Percentiles rank a stretch among this genome's conserved stretches.
Evolutionary conservation across 1,140 invertebrate genomes (phyloP).

Genomic region (Drosophila ironensis): DNA sequence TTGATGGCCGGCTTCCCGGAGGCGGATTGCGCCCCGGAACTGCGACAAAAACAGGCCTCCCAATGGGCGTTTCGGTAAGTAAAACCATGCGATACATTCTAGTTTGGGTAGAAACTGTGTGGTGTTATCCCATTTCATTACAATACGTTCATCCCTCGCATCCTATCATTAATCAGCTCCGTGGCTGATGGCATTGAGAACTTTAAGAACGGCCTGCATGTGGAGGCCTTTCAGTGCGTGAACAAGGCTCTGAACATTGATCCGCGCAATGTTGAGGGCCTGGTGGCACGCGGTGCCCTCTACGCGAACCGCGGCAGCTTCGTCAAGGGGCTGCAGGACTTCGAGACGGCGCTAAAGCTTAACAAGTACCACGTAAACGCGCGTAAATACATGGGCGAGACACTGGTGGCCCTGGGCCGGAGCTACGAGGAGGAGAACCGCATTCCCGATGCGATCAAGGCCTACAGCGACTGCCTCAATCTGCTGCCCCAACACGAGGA

Average conservation of each 20-base stretch:
- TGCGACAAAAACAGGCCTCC: slow-evolving; percentile 93
- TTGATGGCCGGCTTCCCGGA: slow-evolving; percentile 88
- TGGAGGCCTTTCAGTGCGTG: slow-evolving; percentile 96
- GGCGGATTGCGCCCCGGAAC: slow-evolving; percentile 90
- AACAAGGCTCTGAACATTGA: slow-evolving; percentile 97
- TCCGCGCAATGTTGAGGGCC: slow-evolving; percentile 95
- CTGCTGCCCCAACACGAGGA: slow-evolving; percentile 93
- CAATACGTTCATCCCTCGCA: slow-evolving; percentile 13
- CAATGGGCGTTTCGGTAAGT: slow-evolving; percentile 91
- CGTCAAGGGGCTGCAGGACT: slow-evolving; percentile 96
- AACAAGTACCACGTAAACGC: slow-evolving; percentile 97
- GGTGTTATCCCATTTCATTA: slow-evolving; percentile 27
- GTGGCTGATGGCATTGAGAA: slow-evolving; percentile 96
- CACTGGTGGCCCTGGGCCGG: slow-evolving; percentile 91
- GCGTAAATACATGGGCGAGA: slow-evolving; percentile 96
- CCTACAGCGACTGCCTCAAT: slow-evolving; percentile 90
- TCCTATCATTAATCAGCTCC: slow-evolving; percentile 83
- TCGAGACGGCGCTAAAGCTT: slow-evolving; percentile 93
- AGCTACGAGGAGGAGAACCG: slow-evolving; percentile 93
- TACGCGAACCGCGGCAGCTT: slow-evolving; percentile 97
- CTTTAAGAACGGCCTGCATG: slow-evolving; percentile 94
- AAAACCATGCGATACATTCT: neutral
- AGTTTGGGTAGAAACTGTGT: slow-evolving; percentile 2
- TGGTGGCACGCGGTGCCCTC: slow-evolving; percentile 95
- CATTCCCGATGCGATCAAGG: slow-evolving; percentile 91